Percentiles rank a stretch among this genome's conserved stretches.
phyloP scores from a whole-genome alignment of 2,113 vertebrate genomes.

The Calyptomena viridis region DNA sequence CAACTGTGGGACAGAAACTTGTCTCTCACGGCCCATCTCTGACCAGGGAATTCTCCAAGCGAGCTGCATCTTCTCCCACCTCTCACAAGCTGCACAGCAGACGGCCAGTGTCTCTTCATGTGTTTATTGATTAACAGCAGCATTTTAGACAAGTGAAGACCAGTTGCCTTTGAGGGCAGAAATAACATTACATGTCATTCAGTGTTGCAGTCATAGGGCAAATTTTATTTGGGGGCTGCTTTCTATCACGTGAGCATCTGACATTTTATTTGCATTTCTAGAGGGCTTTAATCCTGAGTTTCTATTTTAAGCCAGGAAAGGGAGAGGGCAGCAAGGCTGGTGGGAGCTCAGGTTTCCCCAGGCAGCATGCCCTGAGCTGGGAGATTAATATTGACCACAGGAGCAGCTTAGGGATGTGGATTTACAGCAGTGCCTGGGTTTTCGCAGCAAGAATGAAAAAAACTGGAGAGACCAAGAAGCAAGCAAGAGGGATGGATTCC shows the following conservation, averaged over 20 bases:
- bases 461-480: not conserved
- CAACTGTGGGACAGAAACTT: fast-evolving
- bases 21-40: not conserved
- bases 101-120: no score
- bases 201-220: not conserved
- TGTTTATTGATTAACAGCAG: not conserved
- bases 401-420: not conserved
- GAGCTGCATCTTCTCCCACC: not conserved
- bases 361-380: not conserved
- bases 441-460: not conserved
- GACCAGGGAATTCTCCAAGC: not conserved
- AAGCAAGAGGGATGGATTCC: not conserved
- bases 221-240: not conserved
- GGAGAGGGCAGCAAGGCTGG: not conserved
- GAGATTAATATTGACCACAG: not conserved
- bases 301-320: not conserved
- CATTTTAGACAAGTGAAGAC: not conserved
- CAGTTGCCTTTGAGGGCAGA: not conserved
- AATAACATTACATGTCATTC: fast-evolving
- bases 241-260: not conserved
- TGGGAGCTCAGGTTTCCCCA: not conserved
- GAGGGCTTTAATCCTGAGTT: not conserved
- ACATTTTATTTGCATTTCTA: not conserved
- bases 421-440: not conserved
- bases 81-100: not conserved